Evolutionary conservation across 2,888 invertebrate species (phyloP), one percentile per base, ranked within the genome.

Genomic region (Holacanthella duospinosa): DNA sequence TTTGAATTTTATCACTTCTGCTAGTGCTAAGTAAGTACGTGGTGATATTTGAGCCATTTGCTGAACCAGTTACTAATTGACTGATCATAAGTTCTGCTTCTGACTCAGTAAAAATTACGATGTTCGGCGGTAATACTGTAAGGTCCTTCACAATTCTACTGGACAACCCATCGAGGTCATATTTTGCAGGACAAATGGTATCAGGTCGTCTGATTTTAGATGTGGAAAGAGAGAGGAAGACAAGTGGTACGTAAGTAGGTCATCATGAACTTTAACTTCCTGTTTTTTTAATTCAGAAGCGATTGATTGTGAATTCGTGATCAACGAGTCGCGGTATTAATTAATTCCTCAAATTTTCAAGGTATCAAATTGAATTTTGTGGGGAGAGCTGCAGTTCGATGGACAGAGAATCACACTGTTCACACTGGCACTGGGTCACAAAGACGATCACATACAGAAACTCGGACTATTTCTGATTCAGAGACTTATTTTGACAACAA

Each of bases 401-500:
- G 88, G 88, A 78, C 80, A 62, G 84, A 84, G 74, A 83, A 83
- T 61, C 9, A 36, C 9, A 16, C 16, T 12, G 9, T 36, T 12
- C 6, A 6, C 16, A 36, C 36, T 12, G 36, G 36, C 9, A 36
- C 36, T 36, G 36, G 36, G 36, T 36, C 36, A 36, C 36, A 36
- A 16, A 6, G 36, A 36, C 6, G 36, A 16, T 12, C 36, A 16
- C 36, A 36, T 6, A 36, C 36, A 36, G 9, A 16, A 36, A 36
- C 36, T 36, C 36, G 28, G 21, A 81, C 21, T 64, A 82, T 84
- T 61, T 82, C 81, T n/a, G 88, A 84, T 1, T 82, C 85, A 75
- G 89, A 89, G 74, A 86, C 87, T 75, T 89, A 89, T 75, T 89
- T 89, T 75, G 85, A 85, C 75, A 85, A 85, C 68, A 82, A 86